A percentile compares a stretch with the other conserved stretches of the same genome.
These are phyloP conservation scores for Danio albolineatus DNA, from an alignment of 2,797 vertebrate species.

Conservation along the genomic window DNA sequence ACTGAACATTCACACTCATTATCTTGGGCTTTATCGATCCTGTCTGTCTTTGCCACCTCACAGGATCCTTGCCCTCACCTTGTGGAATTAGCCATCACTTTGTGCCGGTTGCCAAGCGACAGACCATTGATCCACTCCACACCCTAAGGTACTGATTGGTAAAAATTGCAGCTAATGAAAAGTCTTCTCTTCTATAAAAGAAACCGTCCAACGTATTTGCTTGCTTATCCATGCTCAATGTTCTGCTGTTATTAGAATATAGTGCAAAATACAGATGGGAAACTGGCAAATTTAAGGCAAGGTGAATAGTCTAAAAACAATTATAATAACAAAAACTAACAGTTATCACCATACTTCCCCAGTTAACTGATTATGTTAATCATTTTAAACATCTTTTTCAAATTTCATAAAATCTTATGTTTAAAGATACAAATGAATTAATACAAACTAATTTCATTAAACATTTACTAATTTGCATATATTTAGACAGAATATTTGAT, in stretches of 20 bases:
- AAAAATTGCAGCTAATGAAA: constrained; percentile 61
- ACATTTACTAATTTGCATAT: too few relatives aligned
- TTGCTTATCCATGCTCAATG: constrained; percentile 2
- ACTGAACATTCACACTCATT: constrained; percentile 47
- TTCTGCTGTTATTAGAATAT: constrained; percentile 4
- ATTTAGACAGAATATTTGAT: too few relatives aligned
- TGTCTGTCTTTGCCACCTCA: constrained; percentile 49
- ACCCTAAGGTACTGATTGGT: constrained; percentile 57
- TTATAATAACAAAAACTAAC: too few relatives aligned
- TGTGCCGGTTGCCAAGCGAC: constrained; percentile 62
- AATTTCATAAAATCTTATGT: too few relatives aligned
- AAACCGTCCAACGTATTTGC: constrained; percentile 9
- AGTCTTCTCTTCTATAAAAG: constrained; percentile 42
- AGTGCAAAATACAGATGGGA: not conserved
- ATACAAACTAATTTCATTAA: too few relatives aligned
- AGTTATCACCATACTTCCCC: too few relatives aligned
- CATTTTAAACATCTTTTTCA: too few relatives aligned
- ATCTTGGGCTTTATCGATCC: constrained; percentile 54
- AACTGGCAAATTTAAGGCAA: not conserved
- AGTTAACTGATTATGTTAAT: too few relatives aligned
- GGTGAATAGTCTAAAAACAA: too few relatives aligned
- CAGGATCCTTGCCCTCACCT: constrained; percentile 62
- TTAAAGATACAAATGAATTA: too few relatives aligned
- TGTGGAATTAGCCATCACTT: constrained; percentile 59
- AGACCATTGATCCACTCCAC: constrained; percentile 65